A percentile compares a stretch with the other conserved stretches of the same genome.
These are phyloP conservation scores for Hirudinaria manillensis DNA, from an alignment of 2,888 invertebrate species.

Conservation along the genomic window DNA sequence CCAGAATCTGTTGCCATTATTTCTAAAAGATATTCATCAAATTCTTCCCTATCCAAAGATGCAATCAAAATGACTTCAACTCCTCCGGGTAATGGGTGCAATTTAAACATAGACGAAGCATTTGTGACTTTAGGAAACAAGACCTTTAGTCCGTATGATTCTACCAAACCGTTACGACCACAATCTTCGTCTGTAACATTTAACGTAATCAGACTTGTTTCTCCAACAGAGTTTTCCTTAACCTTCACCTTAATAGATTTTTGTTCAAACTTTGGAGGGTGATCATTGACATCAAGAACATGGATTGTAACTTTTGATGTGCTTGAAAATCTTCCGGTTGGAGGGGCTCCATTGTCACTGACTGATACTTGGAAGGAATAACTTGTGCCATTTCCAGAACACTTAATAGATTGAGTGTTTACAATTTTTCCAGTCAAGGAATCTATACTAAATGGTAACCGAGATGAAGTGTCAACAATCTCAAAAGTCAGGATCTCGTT, in stretches of 20 bases:
- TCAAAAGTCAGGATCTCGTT: slow-evolving; percentile 9
- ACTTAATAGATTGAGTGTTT: slow-evolving; percentile 4
- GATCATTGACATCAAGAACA: slow-evolving; percentile 31
- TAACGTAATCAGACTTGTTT: slow-evolving; percentile 9
- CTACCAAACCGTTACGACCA: slow-evolving; percentile 20
- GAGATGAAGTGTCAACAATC: not conserved
- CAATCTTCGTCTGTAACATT: slow-evolving; percentile 28
- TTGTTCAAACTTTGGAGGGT: slow-evolving; percentile 25
- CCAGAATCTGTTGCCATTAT: slow-evolving; percentile 1
- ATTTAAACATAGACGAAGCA: not conserved
- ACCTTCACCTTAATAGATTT: slow-evolving; percentile 9
- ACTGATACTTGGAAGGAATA: slow-evolving; percentile 19
- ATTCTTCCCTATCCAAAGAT: slow-evolving; percentile 1
- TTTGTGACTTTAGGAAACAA: not conserved
- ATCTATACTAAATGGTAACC: slow-evolving; percentile 29
- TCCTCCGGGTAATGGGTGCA: not conserved
- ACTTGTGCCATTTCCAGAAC: slow-evolving; percentile 12
- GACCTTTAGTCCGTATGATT: not conserved
- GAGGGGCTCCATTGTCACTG: slow-evolving; percentile 30
- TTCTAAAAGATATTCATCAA: not conserved
- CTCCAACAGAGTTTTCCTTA: slow-evolving; percentile 22
- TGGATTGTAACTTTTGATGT: slow-evolving; percentile 21
- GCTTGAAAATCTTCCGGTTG: slow-evolving; percentile 28
- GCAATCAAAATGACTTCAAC: not conserved
- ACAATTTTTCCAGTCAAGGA: slow-evolving; percentile 19